Base-by-base conservation (phyloP, 2,888 invertebrate species). In the Andrena marginata region DNA sequence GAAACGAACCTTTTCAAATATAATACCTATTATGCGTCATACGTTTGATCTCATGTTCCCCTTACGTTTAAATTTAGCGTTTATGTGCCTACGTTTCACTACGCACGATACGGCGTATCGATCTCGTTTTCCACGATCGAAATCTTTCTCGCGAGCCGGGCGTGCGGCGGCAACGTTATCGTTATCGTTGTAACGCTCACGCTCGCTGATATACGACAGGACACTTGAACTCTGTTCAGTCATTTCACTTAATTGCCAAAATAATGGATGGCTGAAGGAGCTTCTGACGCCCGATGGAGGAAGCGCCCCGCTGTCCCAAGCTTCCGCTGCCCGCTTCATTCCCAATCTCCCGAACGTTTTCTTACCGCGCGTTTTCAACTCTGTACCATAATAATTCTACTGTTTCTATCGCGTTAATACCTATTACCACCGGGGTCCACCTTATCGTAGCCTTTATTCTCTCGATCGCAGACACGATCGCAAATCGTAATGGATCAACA, bases 41-140 rank as follows among this genome's bases (percentile, higher is more conserved):
- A 92, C 92, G 91, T 89, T 93, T 93, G 93, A 93, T 93, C 93
- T 93, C 93, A 93, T 93, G 89, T 91, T 91, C 87, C 91, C 49
- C 65, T 92, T 92, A 92, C 89, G 85, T 87, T 90, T 90, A 91
- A 88, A 80, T 85, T 82, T 67, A 48, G 33, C 23, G 23, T 48
- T 29, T 60, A n/a, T 54, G 42, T 56, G 33, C 26, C 59, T 60
- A 67, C 67, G 49, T 73, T 63, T 59, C 42, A 70, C 70, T 49
- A 7, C 31, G 6, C 13, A n/a, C 26, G 56, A 56, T 54, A 33
- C 56, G 26, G 16, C 13, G 29, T 16, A 7, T 5, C 16, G 29
- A 60, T 31, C 56, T 56, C 68, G 68, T 63, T 63, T 51, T 31
- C n/a, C 20, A 4, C 48, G 42, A 7, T 65, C 10, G 3, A 49